Percentiles rank a stretch among this genome's conserved stretches.
Conservation (phyloP, 2,113 vertebrate species). For the Oriolus oriolus region DNA sequence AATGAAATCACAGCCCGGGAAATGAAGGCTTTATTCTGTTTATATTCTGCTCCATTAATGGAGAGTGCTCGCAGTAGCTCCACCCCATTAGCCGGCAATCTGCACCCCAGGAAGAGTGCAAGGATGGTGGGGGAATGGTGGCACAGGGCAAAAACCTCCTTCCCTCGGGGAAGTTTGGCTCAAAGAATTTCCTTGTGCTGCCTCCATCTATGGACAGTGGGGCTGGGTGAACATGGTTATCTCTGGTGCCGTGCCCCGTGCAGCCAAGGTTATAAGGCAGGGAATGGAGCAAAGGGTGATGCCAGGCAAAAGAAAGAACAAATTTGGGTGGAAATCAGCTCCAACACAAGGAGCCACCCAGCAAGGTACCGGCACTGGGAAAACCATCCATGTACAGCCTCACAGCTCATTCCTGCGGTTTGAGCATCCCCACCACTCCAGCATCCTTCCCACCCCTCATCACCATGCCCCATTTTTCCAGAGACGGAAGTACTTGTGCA, state of each 20-base stretch:
- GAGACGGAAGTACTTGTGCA: background rate
- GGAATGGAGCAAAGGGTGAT: background rate
- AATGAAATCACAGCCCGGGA: constrained; percentile 79
- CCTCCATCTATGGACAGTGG: accelerated
- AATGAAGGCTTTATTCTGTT: constrained; percentile 84
- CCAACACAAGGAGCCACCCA: background rate
- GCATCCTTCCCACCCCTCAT: background rate
- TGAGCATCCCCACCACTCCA: background rate
- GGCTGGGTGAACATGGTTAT: accelerated
- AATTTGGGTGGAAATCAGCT: background rate
- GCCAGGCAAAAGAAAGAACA: background rate
- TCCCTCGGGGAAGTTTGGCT: accelerated
- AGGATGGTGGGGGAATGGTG: background rate
- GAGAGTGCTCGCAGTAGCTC: constrained; percentile 68
- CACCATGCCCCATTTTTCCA: accelerated
- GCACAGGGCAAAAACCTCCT: background rate
- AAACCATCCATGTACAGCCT: accelerated
- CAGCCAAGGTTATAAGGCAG: background rate
- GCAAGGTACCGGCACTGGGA: background rate
- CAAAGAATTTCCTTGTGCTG: background rate
- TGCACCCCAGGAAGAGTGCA: background rate
- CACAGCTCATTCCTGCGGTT: accelerated
- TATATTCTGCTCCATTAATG: constrained; percentile 82
- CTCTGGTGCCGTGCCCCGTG: accelerated
- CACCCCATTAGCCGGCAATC: constrained; percentile 76